Conservation (phyloP, 2,888 invertebrate species). For the Drosophila anomalata region DNA sequence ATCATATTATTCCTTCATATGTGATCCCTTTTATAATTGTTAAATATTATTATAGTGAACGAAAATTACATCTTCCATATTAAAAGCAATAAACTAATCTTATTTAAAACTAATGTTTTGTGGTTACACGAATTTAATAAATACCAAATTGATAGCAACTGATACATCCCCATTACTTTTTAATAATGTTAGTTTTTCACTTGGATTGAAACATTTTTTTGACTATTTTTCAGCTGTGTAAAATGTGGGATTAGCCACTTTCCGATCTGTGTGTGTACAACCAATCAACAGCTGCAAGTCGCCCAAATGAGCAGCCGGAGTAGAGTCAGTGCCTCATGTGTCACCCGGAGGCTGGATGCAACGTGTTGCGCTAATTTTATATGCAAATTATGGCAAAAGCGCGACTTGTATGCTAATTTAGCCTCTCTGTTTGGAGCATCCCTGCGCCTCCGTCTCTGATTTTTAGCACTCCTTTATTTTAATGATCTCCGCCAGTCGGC, state of each 20-base stretch:
- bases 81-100: too few species aligned
- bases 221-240: conserved; percentile 2
- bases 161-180: too few species aligned
- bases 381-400: conserved; percentile 78
- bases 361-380: conserved; percentile 78
- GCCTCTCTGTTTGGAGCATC: conserved; percentile 31
- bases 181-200: too few species aligned
- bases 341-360: conserved; percentile 51
- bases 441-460: conserved; percentile 4
- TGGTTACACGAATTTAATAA: too few species aligned
- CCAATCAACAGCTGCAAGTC: conserved; percentile 70
- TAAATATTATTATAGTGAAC: too few species aligned
- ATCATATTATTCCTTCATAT: too few species aligned
- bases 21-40: too few species aligned
- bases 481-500: conserved; percentile 65
- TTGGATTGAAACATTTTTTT: background rate
- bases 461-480: conserved; percentile 66
- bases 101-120: too few species aligned
- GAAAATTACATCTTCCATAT: too few species aligned
- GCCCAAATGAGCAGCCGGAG: conserved; percentile 63
- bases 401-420: conserved; percentile 76
- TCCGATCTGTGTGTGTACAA: conserved; percentile 61
- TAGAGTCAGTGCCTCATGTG: conserved; percentile 42
- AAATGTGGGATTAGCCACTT: conserved; percentile 20
- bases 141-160: too few species aligned